These are phyloP conservation scores for Carapus acus DNA, from an alignment of 2,797 vertebrate genomes.

Conservation along the genomic window DNA sequence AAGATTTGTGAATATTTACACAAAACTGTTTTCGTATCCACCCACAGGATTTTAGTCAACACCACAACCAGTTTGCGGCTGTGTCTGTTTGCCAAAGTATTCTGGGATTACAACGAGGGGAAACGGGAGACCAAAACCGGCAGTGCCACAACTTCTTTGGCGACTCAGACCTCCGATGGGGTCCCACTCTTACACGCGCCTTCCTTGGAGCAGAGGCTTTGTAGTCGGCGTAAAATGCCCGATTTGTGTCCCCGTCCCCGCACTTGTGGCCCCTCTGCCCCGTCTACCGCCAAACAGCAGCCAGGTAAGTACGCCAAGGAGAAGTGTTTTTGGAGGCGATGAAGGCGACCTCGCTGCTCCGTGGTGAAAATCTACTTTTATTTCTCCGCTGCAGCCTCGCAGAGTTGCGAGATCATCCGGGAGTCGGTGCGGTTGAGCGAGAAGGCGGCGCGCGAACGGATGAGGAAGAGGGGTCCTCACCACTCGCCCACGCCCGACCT, in stretches of 20 bases:
- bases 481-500: conserved; percentile 47
- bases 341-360: too few relatives aligned
- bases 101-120: conserved; percentile 72
- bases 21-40: background rate
- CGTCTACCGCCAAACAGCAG: conserved; percentile 25
- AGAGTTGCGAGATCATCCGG: background rate
- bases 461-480: conserved; percentile 52
- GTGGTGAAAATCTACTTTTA: background rate
- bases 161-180: too few relatives aligned
- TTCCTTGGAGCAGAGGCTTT: too few relatives aligned
- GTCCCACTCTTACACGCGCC: too few relatives aligned
- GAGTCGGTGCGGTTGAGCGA: conserved; percentile 40
- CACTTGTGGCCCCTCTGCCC: conserved; percentile 16
- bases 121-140: background rate
- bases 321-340: too few relatives aligned
- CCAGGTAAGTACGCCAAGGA: conserved; percentile 30
- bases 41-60: conserved; percentile 79
- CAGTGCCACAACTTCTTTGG: background rate
- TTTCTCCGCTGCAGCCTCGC: conserved; percentile 24
- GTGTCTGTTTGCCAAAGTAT: conserved; percentile 75
- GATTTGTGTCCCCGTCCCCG: conserved; percentile 12
- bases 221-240: too few relatives aligned
- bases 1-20: too few relatives aligned
- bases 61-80: conserved; percentile 63
- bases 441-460: conserved; percentile 30